Base-by-base conservation (phyloP, 2,797 vertebrate genomes). In the Tiaroga cobitis region DNA sequence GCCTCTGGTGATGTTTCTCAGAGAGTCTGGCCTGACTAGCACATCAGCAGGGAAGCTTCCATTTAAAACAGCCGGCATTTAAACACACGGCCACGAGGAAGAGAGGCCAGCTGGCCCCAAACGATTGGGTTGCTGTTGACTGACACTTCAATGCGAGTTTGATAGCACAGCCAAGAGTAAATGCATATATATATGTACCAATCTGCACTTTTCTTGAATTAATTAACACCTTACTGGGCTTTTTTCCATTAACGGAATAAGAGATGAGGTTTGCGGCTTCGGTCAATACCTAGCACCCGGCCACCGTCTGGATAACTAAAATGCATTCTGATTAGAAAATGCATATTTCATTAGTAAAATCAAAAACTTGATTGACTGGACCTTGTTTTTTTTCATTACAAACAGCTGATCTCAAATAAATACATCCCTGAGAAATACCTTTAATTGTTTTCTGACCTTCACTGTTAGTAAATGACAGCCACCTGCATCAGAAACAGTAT, bases 1-100 rank as follows among this genome's bases (percentile, higher is more conserved):
- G 93, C 90, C 89, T 89, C 87, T 81, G 73, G 65, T 56, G 72
- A 82, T 84, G 72, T 63, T n/a, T 67, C 15, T 13, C 87, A 80
- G 78, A 85, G 70, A 65, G 65, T 78, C 68, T 8, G 63, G 67
- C 81, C 83, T 73, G 81, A 72, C 65, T 87, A 90, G 90, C 46
- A 89, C 89, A 91, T 86, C 80, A 83, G 77, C 74, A 43, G 32
- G 86, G 81, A 73, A 86, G 82, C 80, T 73, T 82, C n/a, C 18
- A 32, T 82, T 82, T 59, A 43, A 73, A 82, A 72, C 68, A 82
- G 68, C 68, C 51, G 37, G 68, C 68, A 73, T 82, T 61, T 82
- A 72, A 82, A 73, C n/a, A 72, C 68, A 72, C n/a, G 26, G 68
- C 10, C 51, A 41, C n/a, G 6, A 73, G 37, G 11, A 61, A 43